phyloP scores from a whole-genome alignment of 2,797 vertebrate genomes.

The Leptoclinus maculatus region DNA sequence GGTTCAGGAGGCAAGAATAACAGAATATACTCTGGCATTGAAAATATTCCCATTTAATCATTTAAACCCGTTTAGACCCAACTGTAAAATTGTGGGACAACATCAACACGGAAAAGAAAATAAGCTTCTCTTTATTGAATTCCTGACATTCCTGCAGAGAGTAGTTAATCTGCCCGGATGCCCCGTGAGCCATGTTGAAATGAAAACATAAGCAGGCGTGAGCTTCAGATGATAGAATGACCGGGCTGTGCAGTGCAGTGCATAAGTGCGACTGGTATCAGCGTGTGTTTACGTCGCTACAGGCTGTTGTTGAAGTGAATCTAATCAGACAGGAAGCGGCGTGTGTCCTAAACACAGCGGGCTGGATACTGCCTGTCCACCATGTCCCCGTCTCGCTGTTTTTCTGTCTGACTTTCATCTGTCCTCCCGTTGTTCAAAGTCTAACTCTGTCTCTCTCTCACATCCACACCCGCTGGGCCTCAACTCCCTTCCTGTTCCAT shows the following conservation, averaged over 20 bases:
- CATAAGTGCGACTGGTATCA: not conserved
- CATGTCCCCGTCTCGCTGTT: not conserved
- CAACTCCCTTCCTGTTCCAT: not conserved
- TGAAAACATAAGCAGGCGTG: not conserved
- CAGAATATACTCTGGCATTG: not conserved
- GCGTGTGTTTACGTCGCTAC: conserved; percentile 17
- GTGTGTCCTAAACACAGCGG: conserved; percentile 32
- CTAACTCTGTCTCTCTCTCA: not conserved
- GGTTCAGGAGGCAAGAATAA: not conserved
- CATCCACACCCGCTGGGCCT: conserved; percentile 17
- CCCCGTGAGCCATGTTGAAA: conserved; percentile 12
- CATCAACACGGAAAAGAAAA: conserved; percentile 6
- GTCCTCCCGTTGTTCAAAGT: conserved; percentile 34
- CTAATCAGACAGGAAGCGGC: conserved; percentile 39
- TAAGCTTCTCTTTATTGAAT: conserved; percentile 22
- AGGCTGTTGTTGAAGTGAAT: conserved; percentile 48
- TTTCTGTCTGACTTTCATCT: conserved; percentile 37
- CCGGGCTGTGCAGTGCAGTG: conserved; percentile 5
- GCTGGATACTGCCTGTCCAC: conserved; percentile 23
- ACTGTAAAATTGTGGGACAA: not conserved
- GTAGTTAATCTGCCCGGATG: conserved; percentile 12
- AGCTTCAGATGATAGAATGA: conserved; percentile 18
- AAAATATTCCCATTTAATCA: conserved; percentile 12
- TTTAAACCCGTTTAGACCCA: not conserved
- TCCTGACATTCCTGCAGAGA: conserved; percentile 16